Conservation (phyloP, 2,113 vertebrate species). For the Alouatta palliata region DNA sequence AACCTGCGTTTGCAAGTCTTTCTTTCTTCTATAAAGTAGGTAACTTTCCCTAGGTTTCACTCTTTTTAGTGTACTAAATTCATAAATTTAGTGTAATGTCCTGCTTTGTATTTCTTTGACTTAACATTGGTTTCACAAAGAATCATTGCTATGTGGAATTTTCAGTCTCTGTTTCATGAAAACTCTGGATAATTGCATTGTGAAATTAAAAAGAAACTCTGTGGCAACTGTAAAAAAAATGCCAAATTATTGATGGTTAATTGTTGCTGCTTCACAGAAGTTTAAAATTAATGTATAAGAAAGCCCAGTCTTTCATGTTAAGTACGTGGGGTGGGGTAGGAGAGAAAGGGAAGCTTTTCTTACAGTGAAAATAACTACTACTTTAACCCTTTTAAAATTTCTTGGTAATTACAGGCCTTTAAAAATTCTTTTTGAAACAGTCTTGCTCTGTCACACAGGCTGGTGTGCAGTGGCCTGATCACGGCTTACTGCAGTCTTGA, state of each 20-base stretch:
- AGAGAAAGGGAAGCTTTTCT: slow-evolving; percentile 68
- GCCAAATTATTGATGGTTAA: slow-evolving; percentile 80
- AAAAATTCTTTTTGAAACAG: background rate
- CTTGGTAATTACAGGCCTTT: slow-evolving; percentile 69
- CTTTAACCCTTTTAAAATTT: slow-evolving; percentile 76
- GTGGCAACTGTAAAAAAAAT: slow-evolving; percentile 82
- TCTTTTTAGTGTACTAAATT: slow-evolving; percentile 45
- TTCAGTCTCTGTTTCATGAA: slow-evolving; percentile 81
- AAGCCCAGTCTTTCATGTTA: slow-evolving; percentile 76
- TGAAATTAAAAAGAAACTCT: slow-evolving; percentile 76
- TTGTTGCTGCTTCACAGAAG: slow-evolving; percentile 82
- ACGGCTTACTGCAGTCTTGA: too few relatives aligned
- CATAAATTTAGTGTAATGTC: slow-evolving; percentile 82
- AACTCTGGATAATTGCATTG: slow-evolving; percentile 87
- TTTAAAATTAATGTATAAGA: slow-evolving; percentile 76
- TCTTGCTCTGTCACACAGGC: too few relatives aligned
- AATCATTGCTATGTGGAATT: slow-evolving; percentile 83
- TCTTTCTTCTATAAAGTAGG: background rate
- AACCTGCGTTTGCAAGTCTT: background rate
- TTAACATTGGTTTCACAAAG: slow-evolving; percentile 81
- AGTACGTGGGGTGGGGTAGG: slow-evolving; percentile 61
- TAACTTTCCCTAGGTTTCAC: slow-evolving; percentile 76
- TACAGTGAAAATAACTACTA: slow-evolving; percentile 74
- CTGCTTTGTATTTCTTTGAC: slow-evolving; percentile 79
- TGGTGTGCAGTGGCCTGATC: too few relatives aligned